Base-by-base conservation (phyloP, 1,140 invertebrate species). In the Sminthurinus signatus region DNA sequence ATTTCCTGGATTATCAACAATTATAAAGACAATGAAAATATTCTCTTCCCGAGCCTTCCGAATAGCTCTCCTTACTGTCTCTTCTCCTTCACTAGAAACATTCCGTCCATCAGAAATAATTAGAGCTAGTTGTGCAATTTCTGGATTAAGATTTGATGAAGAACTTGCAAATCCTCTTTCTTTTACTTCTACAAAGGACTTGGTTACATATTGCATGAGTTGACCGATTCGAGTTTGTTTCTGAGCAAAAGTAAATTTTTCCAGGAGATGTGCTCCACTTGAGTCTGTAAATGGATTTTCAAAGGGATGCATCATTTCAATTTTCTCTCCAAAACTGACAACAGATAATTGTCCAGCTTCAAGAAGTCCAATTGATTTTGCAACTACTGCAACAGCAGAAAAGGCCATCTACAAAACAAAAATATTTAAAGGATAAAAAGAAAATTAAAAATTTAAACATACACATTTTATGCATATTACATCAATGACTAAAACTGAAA, bases 81-180 rank as follows among this genome's bases (percentile, higher is more conserved):
- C 83, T 69, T 84, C 82, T 3, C 93, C 94, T 75, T 97, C 92
- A n/a, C 86, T 87, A 76, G 91, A 91, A 50, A 97, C 84, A 1
- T 91, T 92, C 51, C 93, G 82, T 0, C 96, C 96, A 81, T 99
- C 96, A 43, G 93, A 94, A 5, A 99, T 81, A 29, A 99, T 85
- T 15, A 99, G 78, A 59, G 99, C 76, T 12, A 99, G 77, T 79
- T 98, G 96, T 0, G 91, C 88, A 68, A 85, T 85, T 62, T 85
- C 81, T n/a, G 77, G 75, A 27, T 74, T 48, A 25, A 77, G 44
- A 65, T 27, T 68, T 81, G 81, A 71, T 39, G 46, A 44, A 4
- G 59, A 31, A n/a, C 44, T 5, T n/a, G n/a, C n/a, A n/a, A n/a
- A n/a, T n/a, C n/a, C n/a, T n/a, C n/a, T n/a, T 3, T 51, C 21